Percentiles rank a stretch among this genome's conserved stretches.
Evolutionary conservation across 2,113 vertebrate genomes (phyloP).

Genomic region (Lophura nycthemera): DNA sequence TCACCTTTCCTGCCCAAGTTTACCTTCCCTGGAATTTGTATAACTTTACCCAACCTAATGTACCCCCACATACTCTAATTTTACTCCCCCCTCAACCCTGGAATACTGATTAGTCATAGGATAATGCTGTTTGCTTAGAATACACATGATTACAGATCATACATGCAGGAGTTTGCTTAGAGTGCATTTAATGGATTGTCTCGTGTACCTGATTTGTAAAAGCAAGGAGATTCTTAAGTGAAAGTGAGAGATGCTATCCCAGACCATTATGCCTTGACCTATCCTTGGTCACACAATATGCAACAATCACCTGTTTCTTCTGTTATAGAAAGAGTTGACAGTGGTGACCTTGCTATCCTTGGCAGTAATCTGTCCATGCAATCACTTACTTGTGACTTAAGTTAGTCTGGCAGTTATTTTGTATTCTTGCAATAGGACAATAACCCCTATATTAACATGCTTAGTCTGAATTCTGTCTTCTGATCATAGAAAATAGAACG

Average conservation of each 20-base stretch:
- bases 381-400: not conserved
- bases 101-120: no score
- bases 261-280: not conserved
- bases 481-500: not conserved
- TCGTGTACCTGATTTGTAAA: not conserved
- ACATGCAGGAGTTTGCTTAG: no score
- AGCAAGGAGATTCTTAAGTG: not conserved
- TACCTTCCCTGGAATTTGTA: no score
- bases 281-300: not conserved
- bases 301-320: not conserved
- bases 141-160: no score
- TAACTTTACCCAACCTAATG: no score
- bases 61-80: no score
- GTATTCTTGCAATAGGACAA: not conserved
- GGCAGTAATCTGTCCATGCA: not conserved
- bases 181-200: no score
- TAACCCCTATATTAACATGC: accelerated
- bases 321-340: not conserved
- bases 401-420: not conserved
- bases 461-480: not conserved
- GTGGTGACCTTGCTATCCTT: not conserved
- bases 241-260: not conserved
- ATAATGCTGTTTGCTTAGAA: no score
- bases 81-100: no score
- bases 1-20: no score